These are phyloP conservation scores for Ateles fusciceps DNA, from an alignment of 2,797 vertebrate genomes.

Conservation along the genomic window DNA sequence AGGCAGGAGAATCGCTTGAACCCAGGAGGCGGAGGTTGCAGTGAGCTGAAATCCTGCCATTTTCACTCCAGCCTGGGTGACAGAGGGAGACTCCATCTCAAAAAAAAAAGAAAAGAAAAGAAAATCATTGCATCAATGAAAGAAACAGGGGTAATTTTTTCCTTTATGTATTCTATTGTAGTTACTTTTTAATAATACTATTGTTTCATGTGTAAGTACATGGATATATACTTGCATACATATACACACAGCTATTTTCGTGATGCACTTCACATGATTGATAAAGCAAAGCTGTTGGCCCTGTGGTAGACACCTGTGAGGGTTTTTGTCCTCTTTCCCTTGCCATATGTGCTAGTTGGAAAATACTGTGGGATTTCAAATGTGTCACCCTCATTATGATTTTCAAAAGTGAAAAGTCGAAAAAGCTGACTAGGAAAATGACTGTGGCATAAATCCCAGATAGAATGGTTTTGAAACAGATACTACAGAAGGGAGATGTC, in stretches of 20 bases:
- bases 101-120: no score
- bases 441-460: background rate
- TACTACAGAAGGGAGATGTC: background rate
- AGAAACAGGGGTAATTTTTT: background rate
- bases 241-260: background rate
- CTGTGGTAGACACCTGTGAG: background rate
- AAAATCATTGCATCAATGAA: background rate
- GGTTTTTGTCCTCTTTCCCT: background rate
- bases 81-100: no score
- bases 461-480: background rate
- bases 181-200: background rate
- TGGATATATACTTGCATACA: rapidly evolving
- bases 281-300: background rate
- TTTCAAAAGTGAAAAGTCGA: background rate
- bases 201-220: background rate
- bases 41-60: no score
- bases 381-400: background rate
- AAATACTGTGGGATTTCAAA: constrained; percentile 3
- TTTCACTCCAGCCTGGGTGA: no score
- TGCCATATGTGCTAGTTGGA: background rate
- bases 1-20: no score
- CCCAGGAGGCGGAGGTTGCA: no score
- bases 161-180: background rate
- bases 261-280: background rate
- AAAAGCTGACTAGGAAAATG: background rate